These are phyloP conservation scores for Myrmecophaga tridactyla DNA, from an alignment of 2,113 vertebrate genomes.

Conservation along the genomic window DNA sequence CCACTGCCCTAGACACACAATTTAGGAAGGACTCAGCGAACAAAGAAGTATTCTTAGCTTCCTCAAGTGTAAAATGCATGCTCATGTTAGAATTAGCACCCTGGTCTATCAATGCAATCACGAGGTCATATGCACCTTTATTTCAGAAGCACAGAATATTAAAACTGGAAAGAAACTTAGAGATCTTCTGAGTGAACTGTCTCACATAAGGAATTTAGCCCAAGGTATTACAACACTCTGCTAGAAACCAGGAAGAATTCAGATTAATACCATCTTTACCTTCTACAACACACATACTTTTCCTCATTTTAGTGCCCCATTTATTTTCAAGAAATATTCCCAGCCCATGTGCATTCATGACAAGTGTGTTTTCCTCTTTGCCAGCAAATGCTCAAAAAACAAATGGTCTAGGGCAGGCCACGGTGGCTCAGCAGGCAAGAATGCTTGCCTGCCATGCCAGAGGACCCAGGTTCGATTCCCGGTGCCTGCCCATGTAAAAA, in stretches of 20 bases:
- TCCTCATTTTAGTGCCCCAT: slow-evolving; percentile 46
- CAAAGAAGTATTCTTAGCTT: no score
- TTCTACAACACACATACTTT: slow-evolving; percentile 8
- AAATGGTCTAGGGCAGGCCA: no score
- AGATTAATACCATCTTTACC: slow-evolving; percentile 8
- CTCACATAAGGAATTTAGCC: neutral
- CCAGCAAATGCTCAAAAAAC: slow-evolving; percentile 60
- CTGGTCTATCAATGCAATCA: no score
- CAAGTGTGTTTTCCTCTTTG: slow-evolving; percentile 65
- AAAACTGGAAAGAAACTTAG: neutral
- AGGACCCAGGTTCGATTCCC: no score
- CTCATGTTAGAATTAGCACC: neutral
- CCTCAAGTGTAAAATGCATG: no score
- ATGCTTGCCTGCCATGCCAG: no score
- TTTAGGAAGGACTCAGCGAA: neutral
- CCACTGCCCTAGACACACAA: neutral
- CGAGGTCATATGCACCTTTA: neutral
- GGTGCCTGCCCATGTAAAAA: no score
- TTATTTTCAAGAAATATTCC: slow-evolving; percentile 60
- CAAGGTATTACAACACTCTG: neutral
- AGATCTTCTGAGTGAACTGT: neutral
- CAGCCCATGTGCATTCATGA: slow-evolving; percentile 37
- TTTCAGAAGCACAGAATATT: neutral
- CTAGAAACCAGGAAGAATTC: neutral
- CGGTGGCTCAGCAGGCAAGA: no score